Conservation (phyloP, 2,113 vertebrate genomes). For the Dryoscopus gambensis region DNA sequence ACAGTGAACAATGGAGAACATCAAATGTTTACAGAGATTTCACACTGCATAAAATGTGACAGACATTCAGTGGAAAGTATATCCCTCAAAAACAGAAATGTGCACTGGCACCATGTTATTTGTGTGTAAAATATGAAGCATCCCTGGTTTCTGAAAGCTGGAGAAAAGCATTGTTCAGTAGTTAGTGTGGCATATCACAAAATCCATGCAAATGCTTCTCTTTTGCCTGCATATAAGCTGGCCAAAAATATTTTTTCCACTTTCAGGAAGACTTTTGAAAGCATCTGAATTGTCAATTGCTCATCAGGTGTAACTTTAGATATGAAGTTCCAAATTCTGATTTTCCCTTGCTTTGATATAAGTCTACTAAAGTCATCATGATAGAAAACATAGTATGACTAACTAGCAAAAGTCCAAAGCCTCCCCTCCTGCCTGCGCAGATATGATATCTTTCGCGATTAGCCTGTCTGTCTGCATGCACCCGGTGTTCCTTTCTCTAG, state of each 20-base stretch:
- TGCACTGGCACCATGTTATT: background rate
- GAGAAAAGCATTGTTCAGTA: background rate
- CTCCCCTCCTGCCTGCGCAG: background rate
- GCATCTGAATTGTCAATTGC: background rate
- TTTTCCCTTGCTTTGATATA: background rate
- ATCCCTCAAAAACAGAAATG: background rate
- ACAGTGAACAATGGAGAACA: background rate
- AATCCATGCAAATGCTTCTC: background rate
- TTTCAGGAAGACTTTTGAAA: background rate
- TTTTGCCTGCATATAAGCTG: background rate
- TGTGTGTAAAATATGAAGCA: background rate
- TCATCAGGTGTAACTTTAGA: background rate
- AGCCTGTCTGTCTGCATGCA: background rate
- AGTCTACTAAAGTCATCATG: background rate
- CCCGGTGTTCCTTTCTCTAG: background rate
- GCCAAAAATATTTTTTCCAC: background rate
- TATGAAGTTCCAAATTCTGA: background rate
- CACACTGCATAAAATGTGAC: background rate
- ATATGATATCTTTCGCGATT: background rate
- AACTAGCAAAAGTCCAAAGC: background rate
- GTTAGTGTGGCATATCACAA: background rate
- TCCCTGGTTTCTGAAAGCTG: background rate
- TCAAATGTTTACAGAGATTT: background rate
- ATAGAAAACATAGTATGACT: background rate
- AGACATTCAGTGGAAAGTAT: background rate